Base-by-base conservation (phyloP, 1,140 invertebrate species). In the Probaryconus sp. region DNA sequence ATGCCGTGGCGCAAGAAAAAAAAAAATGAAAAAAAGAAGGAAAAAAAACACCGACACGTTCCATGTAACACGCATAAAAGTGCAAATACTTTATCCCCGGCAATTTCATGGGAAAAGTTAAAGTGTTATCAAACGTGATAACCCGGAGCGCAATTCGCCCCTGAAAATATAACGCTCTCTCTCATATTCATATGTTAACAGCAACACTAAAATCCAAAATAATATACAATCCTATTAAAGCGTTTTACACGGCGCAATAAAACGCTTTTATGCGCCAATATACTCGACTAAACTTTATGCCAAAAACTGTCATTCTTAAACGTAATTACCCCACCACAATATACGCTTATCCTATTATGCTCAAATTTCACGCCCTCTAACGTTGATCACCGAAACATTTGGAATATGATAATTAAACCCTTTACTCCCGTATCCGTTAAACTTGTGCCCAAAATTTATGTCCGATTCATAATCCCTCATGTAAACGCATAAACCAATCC, bases 281-380 rank as follows among this genome's bases (percentile, higher is more conserved):
- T 63, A 63, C 45, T 42, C 51, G 42, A 13, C 18, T 18, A 14
- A 48, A 61, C 31, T 61, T 60, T 61, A 35, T 24, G 35, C 45
- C 43, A 37, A 31, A 50, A 61, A 61, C 40, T 21, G 40, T 45
- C 48, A 64, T 47, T 47, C 61, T 65, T 65, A 65, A 65, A 55
- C 33, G 50, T 50, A 55, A 65, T 65, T 55, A 65, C 40, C 24
- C 17, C 13, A 13, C 61, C 42, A 21, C 30, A 55, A 24, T 24
- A 4, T 7, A 7, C 21, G 21, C 21, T 24, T 7, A 55, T 55
- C 26, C 31, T 28, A 42, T 38, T 42, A 31, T 11, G 24, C 55
- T 65, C 55, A 65, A n/a, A n/a, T n/a, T n/a, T n/a, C 17, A 31
- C 10, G 30, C 31, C 40, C 31, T 16, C 28, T 53, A 55, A 31